Conservation (phyloP, 2,797 vertebrate genomes). For the Oryzias dopingdopingensis region DNA sequence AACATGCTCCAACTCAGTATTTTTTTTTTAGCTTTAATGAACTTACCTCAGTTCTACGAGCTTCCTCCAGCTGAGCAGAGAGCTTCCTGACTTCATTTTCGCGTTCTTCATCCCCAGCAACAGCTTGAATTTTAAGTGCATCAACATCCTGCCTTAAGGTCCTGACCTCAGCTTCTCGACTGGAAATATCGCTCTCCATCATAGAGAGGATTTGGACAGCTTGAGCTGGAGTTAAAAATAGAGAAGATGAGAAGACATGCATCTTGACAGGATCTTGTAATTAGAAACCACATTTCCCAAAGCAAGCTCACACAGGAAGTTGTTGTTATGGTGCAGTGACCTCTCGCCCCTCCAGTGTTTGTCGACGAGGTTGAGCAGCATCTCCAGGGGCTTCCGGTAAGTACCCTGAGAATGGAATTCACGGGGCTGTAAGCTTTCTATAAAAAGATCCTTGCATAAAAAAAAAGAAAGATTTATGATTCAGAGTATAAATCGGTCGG, state of each 20-base stretch:
- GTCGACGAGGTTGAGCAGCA: slow-evolving; percentile 82
- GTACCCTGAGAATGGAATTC: slow-evolving; percentile 52
- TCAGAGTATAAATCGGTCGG: neutral
- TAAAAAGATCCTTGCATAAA: neutral
- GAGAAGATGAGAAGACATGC: slow-evolving; percentile 24
- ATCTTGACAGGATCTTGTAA: slow-evolving; percentile 32
- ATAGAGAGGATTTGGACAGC: slow-evolving; percentile 80
- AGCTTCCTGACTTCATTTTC: slow-evolving; percentile 49
- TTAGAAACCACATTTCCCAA: slow-evolving; percentile 32
- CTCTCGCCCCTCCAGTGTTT: slow-evolving; percentile 78
- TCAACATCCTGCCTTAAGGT: slow-evolving; percentile 66
- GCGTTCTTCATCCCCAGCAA: slow-evolving; percentile 58
- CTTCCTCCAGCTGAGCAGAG: slow-evolving; percentile 61
- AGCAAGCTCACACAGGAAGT: slow-evolving; percentile 82
- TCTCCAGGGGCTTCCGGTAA: slow-evolving; percentile 76
- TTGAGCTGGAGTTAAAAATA: slow-evolving; percentile 72
- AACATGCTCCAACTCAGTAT: neutral
- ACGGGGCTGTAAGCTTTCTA: slow-evolving; percentile 16
- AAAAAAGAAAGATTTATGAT: neutral
- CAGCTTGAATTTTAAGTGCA: slow-evolving; percentile 47
- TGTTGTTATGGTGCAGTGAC: slow-evolving; percentile 77
- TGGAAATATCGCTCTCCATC: slow-evolving; percentile 68
- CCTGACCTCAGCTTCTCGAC: slow-evolving; percentile 63
- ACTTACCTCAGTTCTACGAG: slow-evolving; percentile 69
- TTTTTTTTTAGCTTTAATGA: neutral